A percentile compares a stretch with the other conserved stretches of the same genome.
These are phyloP conservation scores for Tokudaia tokunoshimensis DNA, from an alignment of 2,797 vertebrate genomes.

Conservation along the genomic window DNA sequence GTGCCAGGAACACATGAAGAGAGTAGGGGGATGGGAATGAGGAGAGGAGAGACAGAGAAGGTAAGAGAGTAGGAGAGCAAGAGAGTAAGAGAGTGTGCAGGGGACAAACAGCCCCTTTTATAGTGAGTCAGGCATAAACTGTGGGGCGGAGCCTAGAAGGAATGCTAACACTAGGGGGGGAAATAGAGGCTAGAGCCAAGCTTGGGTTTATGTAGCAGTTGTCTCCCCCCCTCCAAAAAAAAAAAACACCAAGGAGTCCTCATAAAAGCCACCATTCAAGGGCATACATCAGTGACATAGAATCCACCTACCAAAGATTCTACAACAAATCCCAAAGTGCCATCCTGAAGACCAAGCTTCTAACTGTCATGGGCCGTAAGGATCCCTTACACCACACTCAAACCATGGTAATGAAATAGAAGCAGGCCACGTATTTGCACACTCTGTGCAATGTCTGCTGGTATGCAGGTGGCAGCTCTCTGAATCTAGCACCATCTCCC, in stretches of 20 bases:
- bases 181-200: neutral
- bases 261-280: neutral
- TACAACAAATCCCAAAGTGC: neutral
- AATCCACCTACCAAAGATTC: neutral
- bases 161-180: neutral
- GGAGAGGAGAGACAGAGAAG: neutral
- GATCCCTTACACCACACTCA: neutral
- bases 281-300: neutral
- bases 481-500: accelerated
- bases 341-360: no score
- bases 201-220: no score
- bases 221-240: neutral
- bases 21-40: no score
- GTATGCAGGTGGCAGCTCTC: no score
- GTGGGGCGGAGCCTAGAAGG: neutral
- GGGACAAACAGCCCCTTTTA: neutral
- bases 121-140: neutral
- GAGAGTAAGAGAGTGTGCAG: neutral
- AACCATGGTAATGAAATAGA: no score
- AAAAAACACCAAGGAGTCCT: neutral
- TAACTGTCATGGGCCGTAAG: no score
- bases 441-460: accelerated
- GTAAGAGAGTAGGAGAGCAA: neutral
- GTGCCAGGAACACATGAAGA: no score
- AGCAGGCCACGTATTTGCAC: accelerated